Evolutionary conservation across 37 sponge, comb jelly and placozoan species (phyloP).

Genomic region (Agelas oroides): DNA sequence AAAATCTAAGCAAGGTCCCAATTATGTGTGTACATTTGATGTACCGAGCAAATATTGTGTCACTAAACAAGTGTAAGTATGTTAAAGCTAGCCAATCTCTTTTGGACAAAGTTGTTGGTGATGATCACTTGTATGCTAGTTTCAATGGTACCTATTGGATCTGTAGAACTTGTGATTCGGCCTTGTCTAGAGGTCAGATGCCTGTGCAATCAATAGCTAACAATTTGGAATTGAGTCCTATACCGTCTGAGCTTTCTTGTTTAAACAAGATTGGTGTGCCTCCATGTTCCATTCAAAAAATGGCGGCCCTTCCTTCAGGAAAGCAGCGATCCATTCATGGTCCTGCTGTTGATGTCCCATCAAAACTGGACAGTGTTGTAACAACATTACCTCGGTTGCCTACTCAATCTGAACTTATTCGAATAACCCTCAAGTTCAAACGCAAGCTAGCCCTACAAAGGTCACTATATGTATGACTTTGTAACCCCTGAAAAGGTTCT

Average conservation of each 20-base stretch:
- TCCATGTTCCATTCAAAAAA: slow-evolving; percentile 21
- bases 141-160: background rate
- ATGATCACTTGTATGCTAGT: background rate
- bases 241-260: slow-evolving; percentile 5
- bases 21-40: slow-evolving; percentile 21
- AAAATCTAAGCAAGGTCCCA: background rate
- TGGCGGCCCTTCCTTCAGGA: slow-evolving; percentile 30
- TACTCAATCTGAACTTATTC: too few relatives aligned
- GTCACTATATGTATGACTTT: too few relatives aligned
- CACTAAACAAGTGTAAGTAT: background rate
- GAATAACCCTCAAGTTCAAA: too few relatives aligned
- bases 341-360: slow-evolving; percentile 40
- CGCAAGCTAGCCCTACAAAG: too few relatives aligned
- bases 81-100: background rate
- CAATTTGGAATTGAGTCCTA: background rate
- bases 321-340: slow-evolving; percentile 38
- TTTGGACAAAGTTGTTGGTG: too few relatives aligned
- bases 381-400: background rate
- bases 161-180: too few relatives aligned
- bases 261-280: background rate
- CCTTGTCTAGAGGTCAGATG: background rate
- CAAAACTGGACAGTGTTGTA: background rate
- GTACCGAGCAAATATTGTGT: background rate
- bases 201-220: slow-evolving; percentile 10
- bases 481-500: too few relatives aligned